Conservation (phyloP, 2,113 vertebrate genomes). For the Delphinapterus leucas region DNA sequence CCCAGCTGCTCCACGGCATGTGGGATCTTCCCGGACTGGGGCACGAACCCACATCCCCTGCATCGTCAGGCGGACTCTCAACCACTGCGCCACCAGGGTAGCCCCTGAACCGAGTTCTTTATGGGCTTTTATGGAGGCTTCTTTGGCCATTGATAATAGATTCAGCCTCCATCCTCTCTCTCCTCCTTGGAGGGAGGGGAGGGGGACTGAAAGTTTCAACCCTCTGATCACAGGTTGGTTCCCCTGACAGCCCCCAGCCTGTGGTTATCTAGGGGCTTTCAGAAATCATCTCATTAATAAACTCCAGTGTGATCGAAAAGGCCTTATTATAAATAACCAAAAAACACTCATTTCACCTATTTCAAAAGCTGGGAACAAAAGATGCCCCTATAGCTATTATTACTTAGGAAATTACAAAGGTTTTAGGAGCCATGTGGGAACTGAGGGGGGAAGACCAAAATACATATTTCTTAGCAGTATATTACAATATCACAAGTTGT, state of each 20-base stretch:
- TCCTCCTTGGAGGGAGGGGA: neutral
- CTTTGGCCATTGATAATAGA: neutral
- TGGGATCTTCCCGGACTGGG: no score
- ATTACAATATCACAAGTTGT: neutral
- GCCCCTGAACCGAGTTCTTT: neutral
- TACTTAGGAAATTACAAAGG: neutral
- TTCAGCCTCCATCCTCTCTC: neutral
- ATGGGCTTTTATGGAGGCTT: neutral
- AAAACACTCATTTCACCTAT: neutral
- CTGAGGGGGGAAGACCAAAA: neutral
- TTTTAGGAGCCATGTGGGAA: neutral
- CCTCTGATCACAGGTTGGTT: neutral
- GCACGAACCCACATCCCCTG: no score
- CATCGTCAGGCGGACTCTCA: no score
- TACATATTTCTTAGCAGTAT: neutral
- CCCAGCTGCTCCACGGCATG: no score
- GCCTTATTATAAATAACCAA: neutral
- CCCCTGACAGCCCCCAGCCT: neutral
- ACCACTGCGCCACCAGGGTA: no score
- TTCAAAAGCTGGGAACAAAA: neutral
- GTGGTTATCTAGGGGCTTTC: neutral
- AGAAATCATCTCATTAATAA: neutral
- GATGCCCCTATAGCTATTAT: neutral
- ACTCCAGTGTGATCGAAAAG: neutral
- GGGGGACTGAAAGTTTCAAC: neutral